Conservation (phyloP, 2,888 invertebrate genomes). For the Luperina testacea region DNA sequence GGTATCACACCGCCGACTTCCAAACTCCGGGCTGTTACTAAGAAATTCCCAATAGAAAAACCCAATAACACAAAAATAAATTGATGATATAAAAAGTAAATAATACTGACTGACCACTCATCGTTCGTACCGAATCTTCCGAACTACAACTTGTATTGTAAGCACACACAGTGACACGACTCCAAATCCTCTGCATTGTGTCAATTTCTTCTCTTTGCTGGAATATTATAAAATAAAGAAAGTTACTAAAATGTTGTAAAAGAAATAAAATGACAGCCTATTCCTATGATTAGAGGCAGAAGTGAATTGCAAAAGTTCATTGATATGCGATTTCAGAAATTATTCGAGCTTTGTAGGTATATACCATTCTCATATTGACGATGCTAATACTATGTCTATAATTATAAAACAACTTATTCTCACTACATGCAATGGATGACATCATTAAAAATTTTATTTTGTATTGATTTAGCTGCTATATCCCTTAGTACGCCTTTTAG, state of each 20-base stretch:
- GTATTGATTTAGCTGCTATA: background rate
- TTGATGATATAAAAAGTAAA: conserved; percentile 33
- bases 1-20: no score
- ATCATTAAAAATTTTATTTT: background rate
- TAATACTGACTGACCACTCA: conserved; percentile 82
- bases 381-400: background rate
- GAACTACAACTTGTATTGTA: conserved; percentile 79
- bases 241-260: conserved; percentile 38
- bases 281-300: background rate
- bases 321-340: background rate
- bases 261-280: no score
- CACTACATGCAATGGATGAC: background rate
- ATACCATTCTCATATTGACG: background rate
- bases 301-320: background rate
- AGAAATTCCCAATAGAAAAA: background rate
- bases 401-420: background rate
- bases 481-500: background rate
- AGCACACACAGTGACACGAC: conserved; percentile 84
- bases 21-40: no score
- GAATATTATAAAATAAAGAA: conserved; percentile 41
- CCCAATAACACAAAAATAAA: background rate
- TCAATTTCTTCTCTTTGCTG: conserved; percentile 88
- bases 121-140: conserved; percentile 81
- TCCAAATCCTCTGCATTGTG: conserved; percentile 87
- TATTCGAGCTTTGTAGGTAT: background rate